phyloP scores from a whole-genome alignment of 2,888 invertebrate genomes.

The Tachina fera region DNA sequence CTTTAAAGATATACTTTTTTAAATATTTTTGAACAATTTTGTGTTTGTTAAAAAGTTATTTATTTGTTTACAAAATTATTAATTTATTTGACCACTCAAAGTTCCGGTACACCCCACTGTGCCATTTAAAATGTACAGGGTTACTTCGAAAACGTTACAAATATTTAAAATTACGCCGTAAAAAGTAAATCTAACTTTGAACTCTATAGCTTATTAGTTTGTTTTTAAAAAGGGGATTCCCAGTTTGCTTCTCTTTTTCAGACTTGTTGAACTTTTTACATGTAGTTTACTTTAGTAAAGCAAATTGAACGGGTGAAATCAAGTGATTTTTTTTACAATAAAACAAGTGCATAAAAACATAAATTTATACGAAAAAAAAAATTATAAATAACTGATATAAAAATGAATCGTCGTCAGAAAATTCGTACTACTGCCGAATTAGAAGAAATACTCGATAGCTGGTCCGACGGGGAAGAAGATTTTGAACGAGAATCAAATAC shows the following conservation, averaged over 20 bases:
- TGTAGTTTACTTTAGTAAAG: too few relatives aligned
- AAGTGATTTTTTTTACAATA: too few relatives aligned
- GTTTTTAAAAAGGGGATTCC: not conserved
- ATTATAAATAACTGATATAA: not conserved
- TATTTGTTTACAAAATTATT: not conserved
- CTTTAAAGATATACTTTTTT: not conserved
- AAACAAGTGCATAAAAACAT: not conserved
- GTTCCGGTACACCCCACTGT: not conserved
- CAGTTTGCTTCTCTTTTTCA: not conserved
- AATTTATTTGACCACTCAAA: not conserved
- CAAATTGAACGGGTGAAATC: too few relatives aligned
- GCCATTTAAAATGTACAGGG: not conserved
- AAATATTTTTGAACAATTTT: not conserved
- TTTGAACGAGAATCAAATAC: too few relatives aligned
- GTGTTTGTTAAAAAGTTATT: not conserved
- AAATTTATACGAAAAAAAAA: not conserved
- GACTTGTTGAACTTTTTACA: too few relatives aligned
- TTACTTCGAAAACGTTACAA: not conserved
- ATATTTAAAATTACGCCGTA: too few relatives aligned
- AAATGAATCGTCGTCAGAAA: too few relatives aligned
- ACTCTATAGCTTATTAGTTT: not conserved
- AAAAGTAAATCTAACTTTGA: not conserved
- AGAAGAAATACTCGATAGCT: too few relatives aligned
- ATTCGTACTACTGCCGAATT: too few relatives aligned
- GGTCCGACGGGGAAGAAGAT: not conserved